Evolutionary conservation across 2,113 vertebrate species (phyloP).

Genomic region (Notarius lentiginosus): DNA sequence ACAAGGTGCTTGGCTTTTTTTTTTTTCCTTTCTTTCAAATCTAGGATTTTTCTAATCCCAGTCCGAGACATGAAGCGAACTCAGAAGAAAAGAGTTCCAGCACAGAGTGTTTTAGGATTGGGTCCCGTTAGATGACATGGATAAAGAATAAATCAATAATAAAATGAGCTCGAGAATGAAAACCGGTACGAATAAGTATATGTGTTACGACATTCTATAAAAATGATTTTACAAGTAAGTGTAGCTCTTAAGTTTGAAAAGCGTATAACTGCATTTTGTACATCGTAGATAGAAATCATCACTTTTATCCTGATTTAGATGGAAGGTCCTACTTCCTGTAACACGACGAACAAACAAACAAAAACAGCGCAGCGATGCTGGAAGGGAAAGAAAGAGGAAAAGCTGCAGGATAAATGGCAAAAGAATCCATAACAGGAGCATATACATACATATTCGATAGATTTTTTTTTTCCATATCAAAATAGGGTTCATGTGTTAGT

Average conservation of each 20-base stretch:
- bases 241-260: constrained; percentile 27
- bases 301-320: background rate
- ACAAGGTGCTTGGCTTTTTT: background rate
- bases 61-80: background rate
- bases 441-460: constrained; percentile 51
- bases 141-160: background rate
- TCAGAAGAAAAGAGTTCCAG: background rate
- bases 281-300: background rate
- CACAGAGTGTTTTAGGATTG: background rate
- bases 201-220: constrained; percentile 35
- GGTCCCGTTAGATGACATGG: background rate
- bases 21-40: background rate
- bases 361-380: constrained; percentile 12
- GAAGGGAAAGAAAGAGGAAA: constrained; percentile 35
- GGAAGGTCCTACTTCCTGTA: background rate
- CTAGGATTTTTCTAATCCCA: background rate
- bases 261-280: background rate
- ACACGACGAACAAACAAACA: constrained; percentile 36
- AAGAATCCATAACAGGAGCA: constrained; percentile 56
- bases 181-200: constrained; percentile 10
- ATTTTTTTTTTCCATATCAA: constrained; percentile 36
- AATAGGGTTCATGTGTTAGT: constrained; percentile 57
- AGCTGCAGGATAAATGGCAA: constrained; percentile 53
- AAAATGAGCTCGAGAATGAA: background rate
- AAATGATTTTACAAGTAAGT: constrained; percentile 5